Evolutionary conservation across 2,888 invertebrate species (phyloP).

Genomic region (Melanostoma mellinum): DNA sequence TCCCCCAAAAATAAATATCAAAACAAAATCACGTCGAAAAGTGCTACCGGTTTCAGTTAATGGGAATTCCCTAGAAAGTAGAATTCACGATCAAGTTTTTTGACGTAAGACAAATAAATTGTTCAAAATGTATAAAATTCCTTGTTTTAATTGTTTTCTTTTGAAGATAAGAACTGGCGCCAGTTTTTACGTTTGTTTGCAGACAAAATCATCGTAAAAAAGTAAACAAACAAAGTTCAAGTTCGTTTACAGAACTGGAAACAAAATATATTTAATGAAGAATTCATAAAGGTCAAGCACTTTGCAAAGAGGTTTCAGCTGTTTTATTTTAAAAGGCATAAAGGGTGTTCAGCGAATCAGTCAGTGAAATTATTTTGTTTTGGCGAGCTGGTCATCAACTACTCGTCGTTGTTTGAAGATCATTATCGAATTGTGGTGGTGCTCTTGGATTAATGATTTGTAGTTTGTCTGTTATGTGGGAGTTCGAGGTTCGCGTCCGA

Average conservation of each 20-base stretch:
- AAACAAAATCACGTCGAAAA: conserved; percentile 1
- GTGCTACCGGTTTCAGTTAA: not conserved
- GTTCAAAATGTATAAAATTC: conserved; percentile 2
- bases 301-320: conserved; percentile 49
- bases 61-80: conserved; percentile 16
- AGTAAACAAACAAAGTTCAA: conserved; percentile 5
- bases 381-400: no score
- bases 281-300: conserved; percentile 11
- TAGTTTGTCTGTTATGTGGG: no score
- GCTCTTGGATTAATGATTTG: no score
- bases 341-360: not conserved
- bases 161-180: conserved; percentile 4
- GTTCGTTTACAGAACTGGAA: conserved; percentile 7
- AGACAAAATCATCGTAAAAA: conserved; percentile 1
- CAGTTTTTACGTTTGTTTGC: not conserved
- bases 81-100: not conserved
- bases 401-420: no score
- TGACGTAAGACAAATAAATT: not conserved
- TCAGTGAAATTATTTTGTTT: no score
- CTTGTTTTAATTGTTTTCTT: not conserved
- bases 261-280: conserved; percentile 3
- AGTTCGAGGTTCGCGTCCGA: no score
- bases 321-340: conserved; percentile 18
- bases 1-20: not conserved
- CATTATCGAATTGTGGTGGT: no score